Conservation (phyloP, 2,113 vertebrate species). For the Dissostichus mawsoni region DNA sequence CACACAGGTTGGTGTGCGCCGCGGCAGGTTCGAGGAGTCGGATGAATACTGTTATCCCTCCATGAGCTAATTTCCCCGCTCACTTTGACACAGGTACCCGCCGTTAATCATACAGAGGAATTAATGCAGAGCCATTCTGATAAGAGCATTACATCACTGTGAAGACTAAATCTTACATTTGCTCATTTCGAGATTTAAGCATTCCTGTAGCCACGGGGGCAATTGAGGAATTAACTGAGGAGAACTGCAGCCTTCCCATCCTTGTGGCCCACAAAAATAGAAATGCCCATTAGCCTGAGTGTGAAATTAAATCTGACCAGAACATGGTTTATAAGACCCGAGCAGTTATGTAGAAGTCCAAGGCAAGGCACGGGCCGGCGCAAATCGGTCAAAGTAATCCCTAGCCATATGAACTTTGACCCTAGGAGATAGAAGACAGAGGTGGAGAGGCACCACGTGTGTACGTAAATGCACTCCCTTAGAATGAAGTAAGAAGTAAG, state of each 20-base stretch:
- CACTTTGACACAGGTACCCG: slow-evolving; percentile 45
- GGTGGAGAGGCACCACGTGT: no score
- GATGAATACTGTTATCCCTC: slow-evolving; percentile 44
- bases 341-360: no score
- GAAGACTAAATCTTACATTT: slow-evolving; percentile 67
- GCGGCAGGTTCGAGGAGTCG: slow-evolving; percentile 48
- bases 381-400: no score
- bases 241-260: slow-evolving; percentile 50
- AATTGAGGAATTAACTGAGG: slow-evolving; percentile 72
- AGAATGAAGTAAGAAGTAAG: no score
- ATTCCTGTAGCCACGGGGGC: slow-evolving; percentile 50
- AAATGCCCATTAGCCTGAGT: slow-evolving; percentile 64
- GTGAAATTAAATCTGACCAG: slow-evolving; percentile 55
- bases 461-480: no score
- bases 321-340: slow-evolving; percentile 11
- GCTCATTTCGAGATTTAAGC: slow-evolving; percentile 72
- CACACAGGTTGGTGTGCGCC: slow-evolving; percentile 43
- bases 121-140: slow-evolving; percentile 63
- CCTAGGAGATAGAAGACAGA: no score
- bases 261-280: slow-evolving; percentile 55
- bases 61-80: slow-evolving; percentile 57
- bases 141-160: slow-evolving; percentile 63
- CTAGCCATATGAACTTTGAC: no score
- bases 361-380: no score
- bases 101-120: slow-evolving; percentile 58